phyloP scores from a whole-genome alignment of 53 echinoderm and acorn worm genomes.

The Crossaster papposus region DNA sequence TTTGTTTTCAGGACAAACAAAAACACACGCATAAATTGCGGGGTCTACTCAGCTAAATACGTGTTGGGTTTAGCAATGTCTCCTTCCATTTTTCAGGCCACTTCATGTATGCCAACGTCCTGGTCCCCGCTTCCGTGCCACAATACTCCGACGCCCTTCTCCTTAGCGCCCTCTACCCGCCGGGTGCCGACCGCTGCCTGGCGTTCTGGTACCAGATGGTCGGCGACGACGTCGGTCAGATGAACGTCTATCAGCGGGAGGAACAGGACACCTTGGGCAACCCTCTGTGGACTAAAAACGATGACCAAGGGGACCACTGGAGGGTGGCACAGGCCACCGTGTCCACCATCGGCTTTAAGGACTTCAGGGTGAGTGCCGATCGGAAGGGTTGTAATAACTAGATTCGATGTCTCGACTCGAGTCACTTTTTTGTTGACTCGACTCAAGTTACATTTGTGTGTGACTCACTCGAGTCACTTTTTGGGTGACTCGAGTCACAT shows the following conservation, averaged over 20 bases:
- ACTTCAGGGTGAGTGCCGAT: conserved; percentile 38
- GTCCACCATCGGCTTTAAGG: not conserved
- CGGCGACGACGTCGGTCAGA: conserved; percentile 67
- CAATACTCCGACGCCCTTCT: conserved; percentile 46
- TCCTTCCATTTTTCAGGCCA: conserved; percentile 31
- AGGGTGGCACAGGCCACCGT: conserved; percentile 49
- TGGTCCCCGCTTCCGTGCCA: conserved; percentile 13
- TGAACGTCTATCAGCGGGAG: conserved; percentile 84
- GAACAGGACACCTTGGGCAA: conserved; percentile 74
- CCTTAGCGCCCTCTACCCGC: conserved; percentile 62
- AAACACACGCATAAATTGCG: too few relatives aligned
- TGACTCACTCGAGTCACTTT: too few relatives aligned
- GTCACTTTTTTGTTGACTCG: too few relatives aligned
- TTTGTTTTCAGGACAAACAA: too few relatives aligned
- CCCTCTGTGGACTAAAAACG: conserved; percentile 74
- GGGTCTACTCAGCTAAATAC: too few relatives aligned
- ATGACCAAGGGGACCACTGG: conserved; percentile 82
- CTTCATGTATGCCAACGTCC: conserved; percentile 58
- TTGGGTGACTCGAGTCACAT: too few relatives aligned
- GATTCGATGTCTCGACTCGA: too few relatives aligned
- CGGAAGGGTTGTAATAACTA: too few relatives aligned
- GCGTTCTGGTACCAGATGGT: conserved; percentile 89
- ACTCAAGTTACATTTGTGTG: too few relatives aligned
- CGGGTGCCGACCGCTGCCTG: conserved; percentile 68
- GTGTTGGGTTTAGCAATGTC: not conserved